phyloP scores from a whole-genome alignment of 2,797 vertebrate species.

The Toxotes lorentzi region DNA sequence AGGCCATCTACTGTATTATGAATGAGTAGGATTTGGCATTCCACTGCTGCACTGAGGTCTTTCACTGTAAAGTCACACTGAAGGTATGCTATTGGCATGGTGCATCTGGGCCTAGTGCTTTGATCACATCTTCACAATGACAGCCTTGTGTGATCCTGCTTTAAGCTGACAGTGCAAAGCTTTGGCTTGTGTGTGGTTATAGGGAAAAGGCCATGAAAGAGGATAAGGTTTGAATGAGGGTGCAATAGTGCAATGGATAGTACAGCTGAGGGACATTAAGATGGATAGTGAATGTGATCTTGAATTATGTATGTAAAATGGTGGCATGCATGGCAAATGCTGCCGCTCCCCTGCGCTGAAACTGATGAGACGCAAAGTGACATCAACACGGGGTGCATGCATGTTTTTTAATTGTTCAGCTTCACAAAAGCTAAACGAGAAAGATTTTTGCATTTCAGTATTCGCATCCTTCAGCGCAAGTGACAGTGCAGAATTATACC shows the following conservation, averaged over 20 bases:
- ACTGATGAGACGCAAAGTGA: constrained; percentile 44
- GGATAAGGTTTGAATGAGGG: constrained; percentile 68
- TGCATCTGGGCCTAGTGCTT: constrained; percentile 73
- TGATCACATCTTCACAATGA: constrained; percentile 79
- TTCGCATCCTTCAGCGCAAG: not conserved
- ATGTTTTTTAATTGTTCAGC: constrained; percentile 41
- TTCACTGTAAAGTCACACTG: constrained; percentile 59
- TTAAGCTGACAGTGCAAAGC: constrained; percentile 76
- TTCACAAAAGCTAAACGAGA: constrained; percentile 23
- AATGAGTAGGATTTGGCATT: constrained; percentile 74
- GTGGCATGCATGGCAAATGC: constrained; percentile 49
- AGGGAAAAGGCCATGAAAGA: constrained; percentile 68
- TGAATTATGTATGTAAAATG: constrained; percentile 70
- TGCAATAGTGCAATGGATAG: constrained; percentile 62
- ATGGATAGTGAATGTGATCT: constrained; percentile 61
- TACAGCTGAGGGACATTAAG: constrained; percentile 58
- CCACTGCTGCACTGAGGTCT: constrained; percentile 60
- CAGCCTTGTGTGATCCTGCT: constrained; percentile 73
- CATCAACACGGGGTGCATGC: constrained; percentile 15
- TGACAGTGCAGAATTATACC: constrained; percentile 1
- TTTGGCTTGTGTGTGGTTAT: constrained; percentile 65
- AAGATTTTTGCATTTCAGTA: constrained; percentile 13
- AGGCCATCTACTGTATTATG: constrained; percentile 71
- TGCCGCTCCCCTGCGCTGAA: constrained; percentile 39
- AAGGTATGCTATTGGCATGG: constrained; percentile 66